Evolutionary conservation across 2,797 vertebrate genomes (phyloP).

Genomic region (Fundulus diaphanus): DNA sequence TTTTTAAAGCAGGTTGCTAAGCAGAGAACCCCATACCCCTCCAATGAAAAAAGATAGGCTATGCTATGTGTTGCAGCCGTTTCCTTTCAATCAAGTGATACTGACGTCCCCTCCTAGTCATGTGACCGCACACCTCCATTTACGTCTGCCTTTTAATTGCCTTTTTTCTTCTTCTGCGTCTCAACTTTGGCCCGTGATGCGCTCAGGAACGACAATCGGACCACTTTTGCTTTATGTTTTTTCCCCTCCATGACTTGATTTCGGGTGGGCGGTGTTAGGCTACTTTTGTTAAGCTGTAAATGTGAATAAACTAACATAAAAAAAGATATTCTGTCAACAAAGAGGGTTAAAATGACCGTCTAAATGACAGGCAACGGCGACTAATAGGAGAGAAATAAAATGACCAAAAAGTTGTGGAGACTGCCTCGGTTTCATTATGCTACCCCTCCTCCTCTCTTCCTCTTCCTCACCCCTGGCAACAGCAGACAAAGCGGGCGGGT

Average conservation of each 20-base stretch:
- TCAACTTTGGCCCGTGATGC: slow-evolving; percentile 38
- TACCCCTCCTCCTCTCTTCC: slow-evolving; percentile 23
- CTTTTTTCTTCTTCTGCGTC: slow-evolving; percentile 17
- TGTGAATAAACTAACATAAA: no score
- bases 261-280: not conserved
- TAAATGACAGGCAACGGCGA: not conserved
- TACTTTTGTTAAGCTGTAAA: not conserved
- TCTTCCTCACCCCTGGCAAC: slow-evolving; percentile 88
- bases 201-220: slow-evolving; percentile 33
- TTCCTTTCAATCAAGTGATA: slow-evolving; percentile 19
- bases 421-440: slow-evolving; percentile 83
- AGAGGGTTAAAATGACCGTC: not conserved
- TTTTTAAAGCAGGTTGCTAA: not conserved
- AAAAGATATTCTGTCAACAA: not conserved
- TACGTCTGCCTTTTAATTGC: slow-evolving; percentile 39
- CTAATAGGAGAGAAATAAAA: slow-evolving; percentile 17
- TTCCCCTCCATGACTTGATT: not conserved
- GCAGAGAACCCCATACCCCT: not conserved
- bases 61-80: not conserved
- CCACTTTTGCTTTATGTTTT: not conserved
- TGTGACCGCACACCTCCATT: slow-evolving; percentile 21
- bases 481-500: slow-evolving; percentile 83
- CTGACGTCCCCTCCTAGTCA: slow-evolving; percentile 8
- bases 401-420: slow-evolving; percentile 72
- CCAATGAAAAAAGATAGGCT: not conserved